A percentile compares a stretch with the other conserved stretches of the same genome.
Conservation (phyloP, 2,888 invertebrate species). For the Melangyna quadrimaculata region DNA sequence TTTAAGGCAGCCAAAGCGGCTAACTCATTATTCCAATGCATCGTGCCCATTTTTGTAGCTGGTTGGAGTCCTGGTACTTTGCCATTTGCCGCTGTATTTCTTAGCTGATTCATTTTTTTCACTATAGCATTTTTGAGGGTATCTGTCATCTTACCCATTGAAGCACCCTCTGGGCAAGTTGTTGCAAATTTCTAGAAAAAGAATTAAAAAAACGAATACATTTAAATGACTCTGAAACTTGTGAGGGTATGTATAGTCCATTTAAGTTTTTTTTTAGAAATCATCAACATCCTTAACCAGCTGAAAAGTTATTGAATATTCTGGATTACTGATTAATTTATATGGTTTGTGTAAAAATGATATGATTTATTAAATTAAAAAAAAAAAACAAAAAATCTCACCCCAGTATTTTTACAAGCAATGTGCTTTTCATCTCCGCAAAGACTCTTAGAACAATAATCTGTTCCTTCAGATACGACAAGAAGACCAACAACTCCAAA, state of each 20-base stretch:
- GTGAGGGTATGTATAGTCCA: too few species aligned
- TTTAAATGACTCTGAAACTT: too few species aligned
- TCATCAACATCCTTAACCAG: too few species aligned
- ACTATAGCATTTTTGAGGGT: background rate
- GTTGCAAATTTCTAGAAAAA: background rate
- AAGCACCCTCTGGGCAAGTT: background rate
- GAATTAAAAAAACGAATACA: background rate
- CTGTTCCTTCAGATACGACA: background rate
- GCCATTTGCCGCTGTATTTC: slow-evolving; percentile 28
- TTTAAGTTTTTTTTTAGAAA: too few species aligned
- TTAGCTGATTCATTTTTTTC: background rate
- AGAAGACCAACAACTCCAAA: background rate
- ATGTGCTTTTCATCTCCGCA: background rate
- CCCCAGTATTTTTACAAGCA: background rate
- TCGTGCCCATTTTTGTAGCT: slow-evolving; percentile 30
- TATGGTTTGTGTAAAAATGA: too few species aligned
- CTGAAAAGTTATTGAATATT: too few species aligned
- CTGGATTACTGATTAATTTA: too few species aligned
- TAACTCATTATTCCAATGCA: slow-evolving; percentile 35
- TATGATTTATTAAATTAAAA: background rate
- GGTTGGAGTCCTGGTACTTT: background rate
- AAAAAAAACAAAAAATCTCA: background rate
- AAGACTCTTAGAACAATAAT: background rate
- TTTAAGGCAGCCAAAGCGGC: background rate
- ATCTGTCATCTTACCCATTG: background rate